These are phyloP conservation scores for Ctenicera cuprea DNA, from an alignment of 2,888 invertebrate species.

Conservation along the genomic window DNA sequence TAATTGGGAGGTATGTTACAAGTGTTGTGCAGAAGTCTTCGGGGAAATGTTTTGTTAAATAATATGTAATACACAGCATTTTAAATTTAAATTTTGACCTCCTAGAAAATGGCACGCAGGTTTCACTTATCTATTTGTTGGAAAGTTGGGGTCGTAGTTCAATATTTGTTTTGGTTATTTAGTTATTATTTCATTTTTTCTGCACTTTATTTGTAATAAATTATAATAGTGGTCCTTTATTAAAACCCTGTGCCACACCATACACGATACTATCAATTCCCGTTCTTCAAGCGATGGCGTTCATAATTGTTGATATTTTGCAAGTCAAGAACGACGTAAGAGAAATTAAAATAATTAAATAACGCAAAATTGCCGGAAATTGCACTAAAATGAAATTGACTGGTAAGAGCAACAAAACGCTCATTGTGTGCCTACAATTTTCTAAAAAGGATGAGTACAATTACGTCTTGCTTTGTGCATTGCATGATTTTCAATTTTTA, in stretches of 20 bases:
- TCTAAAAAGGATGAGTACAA: background rate
- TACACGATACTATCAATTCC: background rate
- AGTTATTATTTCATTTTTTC: too few relatives aligned
- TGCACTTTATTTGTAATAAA: too few relatives aligned
- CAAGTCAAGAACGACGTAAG: background rate
- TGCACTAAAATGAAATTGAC: conserved; percentile 15
- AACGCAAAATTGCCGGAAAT: conserved; percentile 9
- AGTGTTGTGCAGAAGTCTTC: too few relatives aligned
- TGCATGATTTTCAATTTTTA: background rate
- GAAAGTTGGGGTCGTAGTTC: too few relatives aligned
- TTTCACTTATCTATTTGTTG: too few relatives aligned
- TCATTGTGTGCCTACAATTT: background rate
- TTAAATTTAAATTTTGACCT: too few relatives aligned
- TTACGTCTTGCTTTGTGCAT: background rate
- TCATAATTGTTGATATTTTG: background rate
- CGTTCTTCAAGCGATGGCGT: too few relatives aligned
- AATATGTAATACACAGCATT: too few relatives aligned
- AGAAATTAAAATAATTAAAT: conserved; percentile 16
- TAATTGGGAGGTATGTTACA: too few relatives aligned
- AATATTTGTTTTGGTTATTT: too few relatives aligned
- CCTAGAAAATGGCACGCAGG: too few relatives aligned
- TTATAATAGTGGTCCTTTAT: background rate
- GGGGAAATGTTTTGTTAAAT: too few relatives aligned
- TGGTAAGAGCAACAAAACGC: background rate
- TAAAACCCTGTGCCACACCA: background rate